Evolutionary conservation across 1,140 invertebrate species (phyloP).

Genomic region (Drosophila littoralis): DNA sequence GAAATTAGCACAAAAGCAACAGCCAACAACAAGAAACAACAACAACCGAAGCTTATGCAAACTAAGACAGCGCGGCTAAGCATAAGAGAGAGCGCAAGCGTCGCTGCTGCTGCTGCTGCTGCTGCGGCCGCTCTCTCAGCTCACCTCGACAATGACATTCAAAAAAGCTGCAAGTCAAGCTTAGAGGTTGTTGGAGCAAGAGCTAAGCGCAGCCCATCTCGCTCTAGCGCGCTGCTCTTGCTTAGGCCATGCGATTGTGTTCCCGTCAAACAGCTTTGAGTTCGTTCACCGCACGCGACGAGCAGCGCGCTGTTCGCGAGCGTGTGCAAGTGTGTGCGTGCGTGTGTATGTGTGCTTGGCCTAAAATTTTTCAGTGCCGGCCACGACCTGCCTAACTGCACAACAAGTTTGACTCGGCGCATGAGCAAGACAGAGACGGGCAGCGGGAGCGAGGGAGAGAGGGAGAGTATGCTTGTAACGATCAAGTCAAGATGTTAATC

Average conservation of each 20-base stretch:
- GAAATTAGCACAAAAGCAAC: conserved; percentile 72
- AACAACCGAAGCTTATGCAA: conserved; percentile 50
- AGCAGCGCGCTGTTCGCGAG: conserved; percentile 14
- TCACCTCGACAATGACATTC: conserved; percentile 71
- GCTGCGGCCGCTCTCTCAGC: conserved; percentile 8
- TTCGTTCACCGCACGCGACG: conserved; percentile 79
- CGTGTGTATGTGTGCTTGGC: conserved; percentile 46
- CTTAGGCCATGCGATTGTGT: conserved; percentile 50
- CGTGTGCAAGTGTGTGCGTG: background rate
- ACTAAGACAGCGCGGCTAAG: conserved; percentile 42
- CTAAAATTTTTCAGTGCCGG: conserved; percentile 66
- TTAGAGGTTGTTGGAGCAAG: conserved; percentile 30
- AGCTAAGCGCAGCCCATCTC: conserved; percentile 16
- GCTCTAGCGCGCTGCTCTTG: conserved; percentile 19
- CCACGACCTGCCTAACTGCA: conserved; percentile 79
- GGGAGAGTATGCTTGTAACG: conserved; percentile 18
- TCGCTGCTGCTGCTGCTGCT: background rate
- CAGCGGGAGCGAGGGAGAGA: conserved; percentile 1
- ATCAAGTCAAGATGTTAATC: conserved; percentile 51
- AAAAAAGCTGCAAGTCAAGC: conserved; percentile 77
- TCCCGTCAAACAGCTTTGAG: conserved; percentile 83
- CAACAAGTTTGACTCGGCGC: conserved; percentile 48
- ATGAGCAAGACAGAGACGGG: background rate
- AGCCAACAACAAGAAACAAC: conserved; percentile 26
- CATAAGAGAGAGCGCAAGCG: conserved; percentile 10